Base-by-base conservation (phyloP, 2,113 vertebrate genomes). In the Dicerorhinus sumatrensis region DNA sequence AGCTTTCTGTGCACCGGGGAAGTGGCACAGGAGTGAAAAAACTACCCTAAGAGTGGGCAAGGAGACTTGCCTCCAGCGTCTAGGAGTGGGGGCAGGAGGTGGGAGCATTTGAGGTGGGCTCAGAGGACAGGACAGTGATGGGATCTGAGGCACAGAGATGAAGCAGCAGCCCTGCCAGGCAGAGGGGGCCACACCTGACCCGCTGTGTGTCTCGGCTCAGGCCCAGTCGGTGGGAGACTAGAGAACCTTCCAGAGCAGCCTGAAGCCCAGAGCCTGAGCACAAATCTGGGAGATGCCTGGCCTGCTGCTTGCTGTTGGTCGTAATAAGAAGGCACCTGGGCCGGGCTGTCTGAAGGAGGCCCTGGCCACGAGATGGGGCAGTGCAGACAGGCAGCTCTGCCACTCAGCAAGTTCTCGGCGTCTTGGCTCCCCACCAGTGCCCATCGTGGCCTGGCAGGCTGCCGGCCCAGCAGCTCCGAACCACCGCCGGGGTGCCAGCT, bases 381-480 rank as follows among this genome's bases (percentile, higher is more conserved):
- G 48, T 5, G 13, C 67, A 79, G 80, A 76, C 17, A 0, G 75
- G 89, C 93, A 76, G 48, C n/a, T 86, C 87, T 60, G 56, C 80
- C 62, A 88, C 62, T 97, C 85, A 84, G 93, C 93, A 87, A 62
- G 80, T 88, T 95, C 89, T 17, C 4, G 39, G 81, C 77, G 0
- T 62, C 80, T 85, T 67, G 95, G 93, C 91, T 96, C 89, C 92
- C 60, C 70, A 27, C 89, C 72, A n/a, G 69, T 36, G 29, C 97
- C 81, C 60, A 51, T 73, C 1, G 0, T 0, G 65, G 75, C 70
- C 97, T 97, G 96, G 97, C 97, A 88, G 76, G 93, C 72, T 95
- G 94, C 95, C 83, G 20, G 62, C 48, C 65, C 81, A 63, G 97
- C 51, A 94, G 91, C 96, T 94, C 54, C 1, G 75, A 95, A 97